Base-by-base conservation (phyloP, 2,797 vertebrate genomes). In the Muscicapa comitata region DNA sequence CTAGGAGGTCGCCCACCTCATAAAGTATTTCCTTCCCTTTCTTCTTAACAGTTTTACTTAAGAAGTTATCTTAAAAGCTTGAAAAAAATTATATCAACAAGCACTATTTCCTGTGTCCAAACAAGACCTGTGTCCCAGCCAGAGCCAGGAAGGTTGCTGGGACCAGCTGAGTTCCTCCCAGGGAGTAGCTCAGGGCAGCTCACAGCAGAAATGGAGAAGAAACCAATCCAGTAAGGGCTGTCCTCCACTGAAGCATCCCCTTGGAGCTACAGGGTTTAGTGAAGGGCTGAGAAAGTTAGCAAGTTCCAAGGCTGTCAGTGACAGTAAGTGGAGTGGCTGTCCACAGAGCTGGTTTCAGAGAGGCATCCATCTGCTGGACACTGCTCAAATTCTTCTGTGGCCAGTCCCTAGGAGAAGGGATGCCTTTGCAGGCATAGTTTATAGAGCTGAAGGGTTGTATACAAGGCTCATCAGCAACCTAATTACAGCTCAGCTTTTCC, bases 401-500 rank as follows among this genome's bases (percentile, higher is more conserved):
- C 53, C 3, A 0, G 57, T 45, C 61, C 24, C 42, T 54, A 72
- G 38, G 77, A 91, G 35, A 61, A 83, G 37, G 43, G 50, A 54
- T 80, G 89, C 47, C 74, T 93, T 63, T 80, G 75, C 88, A 93
- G 33, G 40, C 62, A 68, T 1, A 68, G 66, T 86, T 93, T 78
- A 90, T 55, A 73, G 70, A 90, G 58, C 63, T 70, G 73, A 68
- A 90, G 70, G 29, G 73, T 75, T 94, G 62, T 86, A 33, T 74
- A 92, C 0, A 3, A 84, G n/a, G 37, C 35, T 91, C 89, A 84
- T 66, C 58, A 75, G 68, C 51, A 95, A 78, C 37, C 54, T 91
- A 95, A 94, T 96, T 94, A 96, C 62, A 92, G 89, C 58, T 91
- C 87, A 94, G 76, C 79, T 72, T 86, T 92, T 95, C 85, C 92